Percentiles rank a stretch among this genome's conserved stretches.
These are phyloP conservation scores for Rhodeus uyekii DNA, from an alignment of 2,797 vertebrate species.

Conservation along the genomic window DNA sequence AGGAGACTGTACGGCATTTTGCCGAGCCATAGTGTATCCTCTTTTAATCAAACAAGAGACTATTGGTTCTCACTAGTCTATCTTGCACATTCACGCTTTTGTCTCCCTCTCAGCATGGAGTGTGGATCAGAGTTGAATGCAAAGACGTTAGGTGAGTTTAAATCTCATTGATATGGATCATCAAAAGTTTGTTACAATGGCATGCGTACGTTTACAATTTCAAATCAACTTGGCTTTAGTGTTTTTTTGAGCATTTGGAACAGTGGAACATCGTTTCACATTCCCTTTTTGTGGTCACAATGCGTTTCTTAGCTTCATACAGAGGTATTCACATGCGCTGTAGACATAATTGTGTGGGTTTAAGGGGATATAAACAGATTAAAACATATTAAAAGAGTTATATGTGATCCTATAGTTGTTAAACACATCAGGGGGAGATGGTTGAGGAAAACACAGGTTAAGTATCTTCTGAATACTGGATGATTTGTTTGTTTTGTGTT, in stretches of 20 bases:
- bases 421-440: not conserved
- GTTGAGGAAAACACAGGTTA: not conserved
- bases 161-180: conserved; percentile 5
- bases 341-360: not conserved
- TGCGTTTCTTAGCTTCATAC: not conserved
- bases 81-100: not conserved
- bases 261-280: not conserved
- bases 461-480: not conserved
- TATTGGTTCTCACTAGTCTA: not conserved
- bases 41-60: not conserved
- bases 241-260: not conserved
- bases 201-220: not conserved
- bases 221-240: not conserved
- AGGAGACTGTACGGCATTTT: not conserved
- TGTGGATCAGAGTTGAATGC: not conserved
- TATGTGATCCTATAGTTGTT: not conserved
- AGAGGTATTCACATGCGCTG: not conserved
- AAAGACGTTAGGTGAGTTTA: not conserved
- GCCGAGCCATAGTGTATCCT: not conserved
- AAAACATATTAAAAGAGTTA: not conserved
- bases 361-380: not conserved
- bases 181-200: not conserved
- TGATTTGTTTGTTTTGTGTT: not conserved
- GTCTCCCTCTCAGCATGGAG: conserved; percentile 24
- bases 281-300: not conserved